These are phyloP conservation scores for Microchrysa polita DNA, from an alignment of 2,888 invertebrate genomes.

Conservation along the genomic window DNA sequence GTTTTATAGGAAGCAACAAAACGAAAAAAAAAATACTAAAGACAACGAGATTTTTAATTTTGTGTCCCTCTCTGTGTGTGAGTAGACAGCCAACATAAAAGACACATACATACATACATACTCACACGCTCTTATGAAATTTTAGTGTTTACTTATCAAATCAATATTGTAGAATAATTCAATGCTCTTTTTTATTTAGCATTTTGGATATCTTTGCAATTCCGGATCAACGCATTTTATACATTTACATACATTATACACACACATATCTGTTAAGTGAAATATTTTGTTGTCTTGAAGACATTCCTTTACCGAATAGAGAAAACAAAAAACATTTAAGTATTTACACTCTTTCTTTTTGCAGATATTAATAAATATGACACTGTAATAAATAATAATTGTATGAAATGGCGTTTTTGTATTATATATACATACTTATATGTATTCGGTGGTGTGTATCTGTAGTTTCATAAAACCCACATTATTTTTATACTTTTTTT, in stretches of 20 bases:
- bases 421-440: not conserved
- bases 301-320: conserved; percentile 32
- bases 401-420: not conserved
- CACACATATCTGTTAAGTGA: not conserved
- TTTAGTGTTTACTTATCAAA: not conserved
- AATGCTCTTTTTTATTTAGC: not conserved
- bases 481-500: conserved; percentile 23
- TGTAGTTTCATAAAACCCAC: not conserved
- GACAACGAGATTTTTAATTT: conserved; percentile 41
- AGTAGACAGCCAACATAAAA: conserved; percentile 12
- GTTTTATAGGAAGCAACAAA: conserved; percentile 30
- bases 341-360: conserved; percentile 10
- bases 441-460: too few relatives aligned
- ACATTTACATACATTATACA: not conserved
- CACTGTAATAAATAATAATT: not conserved
- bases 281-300: conserved; percentile 10
- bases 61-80: not conserved
- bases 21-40: conserved; percentile 14
- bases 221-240: conserved; percentile 7
- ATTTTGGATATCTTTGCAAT: conserved; percentile 7
- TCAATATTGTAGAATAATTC: too few relatives aligned
- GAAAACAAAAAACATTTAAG: conserved; percentile 2
- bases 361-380: not conserved
- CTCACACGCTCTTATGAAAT: not conserved
- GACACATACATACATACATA: too few relatives aligned